phyloP scores from a whole-genome alignment of 2,888 invertebrate genomes.

The Calliphora vomitoria region DNA sequence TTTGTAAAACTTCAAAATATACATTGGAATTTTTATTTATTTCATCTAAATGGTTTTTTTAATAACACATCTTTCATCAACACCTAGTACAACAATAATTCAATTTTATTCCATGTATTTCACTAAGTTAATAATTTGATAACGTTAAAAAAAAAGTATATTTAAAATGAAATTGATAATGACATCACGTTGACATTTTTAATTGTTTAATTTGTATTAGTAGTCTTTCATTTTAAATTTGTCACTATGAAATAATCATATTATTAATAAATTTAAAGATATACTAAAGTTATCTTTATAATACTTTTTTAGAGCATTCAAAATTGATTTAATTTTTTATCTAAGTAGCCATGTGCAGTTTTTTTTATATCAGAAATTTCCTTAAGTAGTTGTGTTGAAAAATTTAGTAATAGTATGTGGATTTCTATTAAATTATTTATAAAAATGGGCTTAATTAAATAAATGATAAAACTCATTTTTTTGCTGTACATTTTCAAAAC shows the following conservation, averaged over 20 bases:
- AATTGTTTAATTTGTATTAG: not conserved
- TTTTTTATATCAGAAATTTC: slow-evolving; percentile 1
- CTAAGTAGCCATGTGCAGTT: not conserved
- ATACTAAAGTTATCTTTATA: not conserved
- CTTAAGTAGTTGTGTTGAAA: not conserved
- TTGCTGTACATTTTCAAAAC: too few relatives aligned
- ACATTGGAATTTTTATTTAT: too few relatives aligned
- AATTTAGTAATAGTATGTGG: not conserved
- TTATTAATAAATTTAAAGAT: not conserved
- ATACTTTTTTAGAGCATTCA: not conserved
- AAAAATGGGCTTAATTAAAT: too few relatives aligned
- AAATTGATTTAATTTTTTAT: not conserved
- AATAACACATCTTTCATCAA: not conserved
- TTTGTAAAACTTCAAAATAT: too few relatives aligned
- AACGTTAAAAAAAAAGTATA: slow-evolving; percentile 14
- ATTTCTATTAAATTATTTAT: not conserved
- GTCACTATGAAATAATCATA: not conserved
- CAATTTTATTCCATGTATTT: slow-evolving; percentile 1
- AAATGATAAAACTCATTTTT: too few relatives aligned
- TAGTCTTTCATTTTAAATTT: not conserved
- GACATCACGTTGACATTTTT: slow-evolving; percentile 24
- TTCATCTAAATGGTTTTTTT: not conserved
- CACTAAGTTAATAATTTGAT: slow-evolving; percentile 14
- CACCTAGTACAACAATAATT: not conserved
- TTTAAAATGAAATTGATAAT: slow-evolving; percentile 9